Evolutionary conservation across 2,888 invertebrate genomes (phyloP), one percentile per base, ranked within the genome.

Genomic region (Drosophila neotestacea): DNA sequence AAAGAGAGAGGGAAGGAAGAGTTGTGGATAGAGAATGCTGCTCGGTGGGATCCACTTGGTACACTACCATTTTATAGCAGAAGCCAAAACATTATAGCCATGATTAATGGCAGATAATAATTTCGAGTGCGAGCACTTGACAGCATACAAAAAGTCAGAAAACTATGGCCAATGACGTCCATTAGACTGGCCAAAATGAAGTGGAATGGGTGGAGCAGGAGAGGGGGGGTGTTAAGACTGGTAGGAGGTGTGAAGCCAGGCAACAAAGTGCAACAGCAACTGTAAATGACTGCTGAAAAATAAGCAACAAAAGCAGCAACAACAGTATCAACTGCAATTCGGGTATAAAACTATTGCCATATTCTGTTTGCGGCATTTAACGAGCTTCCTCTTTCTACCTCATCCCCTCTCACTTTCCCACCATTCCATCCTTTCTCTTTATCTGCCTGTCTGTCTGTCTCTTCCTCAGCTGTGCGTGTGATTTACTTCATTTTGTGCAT

Each of bases 21-120:
- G 56, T 4, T 9, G 38, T 22, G 36, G 3, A n/a, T 32, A 34
- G 32, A 16, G 16, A 36, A 32, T 7, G 16, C n/a, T 39, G 34
- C 62, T 62, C 51, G 63, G 56, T 65, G 70, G 63, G 46, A 64
- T 78, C 84, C 89, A 84, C 73, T 84, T 78, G 84, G 79, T 87
- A 69, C 68, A 79, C 73, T 87, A 75, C 71, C 85, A 79, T 79
- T 89, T 85, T 85, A 85, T 85, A 87, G 84, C 80, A 76, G 76
- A 85, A 79, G 89, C 87, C 89, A 88, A 77, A 85, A 89, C 84
- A 85, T 85, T 85, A 91, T 88, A 88, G 88, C 90, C 85, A 88
- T 90, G 90, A 90, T 91, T 91, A 90, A 90, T 90, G 91, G 85
- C 83, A 86, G 90, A 88, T 90, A 91, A 90, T 85, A 85, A 85